Base-by-base conservation (phyloP, 2,113 vertebrate species). In the Origma solitaria region DNA sequence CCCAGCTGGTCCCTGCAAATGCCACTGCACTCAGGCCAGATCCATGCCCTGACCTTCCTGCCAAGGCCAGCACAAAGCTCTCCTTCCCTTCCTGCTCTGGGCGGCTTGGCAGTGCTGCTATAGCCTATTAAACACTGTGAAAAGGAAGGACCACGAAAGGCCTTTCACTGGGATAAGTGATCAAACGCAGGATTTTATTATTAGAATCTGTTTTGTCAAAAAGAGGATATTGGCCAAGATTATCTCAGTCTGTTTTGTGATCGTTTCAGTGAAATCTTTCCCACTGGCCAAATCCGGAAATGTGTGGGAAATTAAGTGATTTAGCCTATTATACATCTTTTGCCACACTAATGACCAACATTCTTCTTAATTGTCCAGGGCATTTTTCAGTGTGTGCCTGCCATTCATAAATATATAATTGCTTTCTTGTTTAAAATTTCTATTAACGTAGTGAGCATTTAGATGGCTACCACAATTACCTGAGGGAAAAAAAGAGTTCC, bases 251-350 rank as follows among this genome's bases (percentile, higher is more conserved):
- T 90, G 72, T 57, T 95, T 90, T 93, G 86, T 86, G 72, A 92
- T 81, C 2, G 4, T 28, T 93, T 75, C 65, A 68, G 61, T 1
- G 10, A 93, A 90, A 90, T 37, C 80, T 72, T 92, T 81, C 45
- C 13, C 27, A 57, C 72, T 42, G 64, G 80, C 69, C 88, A 96
- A 90, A 83, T 75, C 53, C 35, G 23, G 90, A 92, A 81, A 72
- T 57, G 40, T 49, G 77, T 13, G 61, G 72, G 93, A 96, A 86
- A 94, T 93, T 89, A 89, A 71, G 57, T 93, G 88, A 90, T 91
- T 94, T 82, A 92, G 86, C 69, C 73, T 50, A 65, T 93, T 88
- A 92, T 50, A 54, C n/a, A 49, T 92, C 69, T 83, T 93, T 86
- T 57, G 56, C 38, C 61, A 53, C 35, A 16, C 64, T 90, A 93